Base-by-base conservation (phyloP, 2,888 invertebrate species). In the Candidula unifasciata region DNA sequence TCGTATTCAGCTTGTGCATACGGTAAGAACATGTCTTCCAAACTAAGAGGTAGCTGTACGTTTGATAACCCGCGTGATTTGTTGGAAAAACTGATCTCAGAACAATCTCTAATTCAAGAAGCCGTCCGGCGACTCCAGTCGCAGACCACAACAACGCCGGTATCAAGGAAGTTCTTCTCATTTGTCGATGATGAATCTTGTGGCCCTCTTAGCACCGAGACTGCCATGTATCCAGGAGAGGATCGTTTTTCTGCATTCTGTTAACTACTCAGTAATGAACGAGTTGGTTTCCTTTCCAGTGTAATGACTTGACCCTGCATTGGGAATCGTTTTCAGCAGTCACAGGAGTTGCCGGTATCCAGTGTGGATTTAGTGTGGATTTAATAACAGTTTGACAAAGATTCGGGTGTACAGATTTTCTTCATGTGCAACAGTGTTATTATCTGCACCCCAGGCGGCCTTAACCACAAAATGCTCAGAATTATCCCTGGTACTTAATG, bases 41-140 rank as follows among this genome's bases (percentile, higher is more conserved):
- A 35, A n/a, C 68, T 57, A 16, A 80, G 37, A 57, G 54, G 57
- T 57, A 80, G 24, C 18, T 52, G n/a, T 5, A 69, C 71, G 21
- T 57, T 68, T 27, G 83, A 81, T 30, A 78, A 81, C 30, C 74
- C 84, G 3, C 80, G 68, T 6, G 76, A 64, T 44, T 80, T 87
- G 27, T 69, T 87, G 60, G 85, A 84, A 37, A 82, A 85, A 74
- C 84, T 87, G 18, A 27, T 87, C 24, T 82, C 84, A 0, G 87
- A 87, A 69, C 85, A 87, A 52, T 84, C 85, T 10, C 82, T 87
- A 27, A 87, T 87, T 73, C 87, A 87, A 73, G 87, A 87, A 84
- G 87, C 87, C 0, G 87, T 87, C 27, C 82, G 87, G 18, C 87
- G 87, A 24, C 82, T 86, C 27, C 86, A 86, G 30, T 37, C 82